These are phyloP conservation scores for Athene cunicularia DNA, from an alignment of 2,113 vertebrate genomes.

Conservation along the genomic window DNA sequence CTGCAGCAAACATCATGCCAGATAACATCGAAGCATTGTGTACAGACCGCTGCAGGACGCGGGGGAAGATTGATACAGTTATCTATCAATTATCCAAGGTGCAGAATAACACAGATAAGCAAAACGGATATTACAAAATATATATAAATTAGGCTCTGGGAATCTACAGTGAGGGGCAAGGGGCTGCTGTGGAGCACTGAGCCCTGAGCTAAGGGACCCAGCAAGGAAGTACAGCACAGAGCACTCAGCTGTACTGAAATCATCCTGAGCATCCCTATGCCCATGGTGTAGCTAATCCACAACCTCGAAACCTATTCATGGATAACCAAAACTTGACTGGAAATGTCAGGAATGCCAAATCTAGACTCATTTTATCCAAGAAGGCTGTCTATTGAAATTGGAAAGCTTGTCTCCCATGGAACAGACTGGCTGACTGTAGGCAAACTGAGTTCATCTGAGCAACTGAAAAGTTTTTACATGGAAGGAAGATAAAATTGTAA, in stretches of 20 bases:
- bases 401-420: not conserved
- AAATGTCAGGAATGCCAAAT: not conserved
- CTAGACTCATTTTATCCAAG: not conserved
- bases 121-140: not conserved
- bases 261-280: not conserved
- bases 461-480: fast-evolving
- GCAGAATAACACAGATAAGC: not conserved
- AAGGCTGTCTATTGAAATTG: not conserved
- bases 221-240: fast-evolving
- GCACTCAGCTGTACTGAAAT: not conserved
- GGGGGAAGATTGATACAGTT: not conserved
- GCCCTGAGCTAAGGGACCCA: not conserved
- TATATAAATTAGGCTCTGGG: not conserved
- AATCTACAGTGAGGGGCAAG: not conserved
- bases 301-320: not conserved
- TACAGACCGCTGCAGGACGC: not conserved
- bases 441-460: not conserved
- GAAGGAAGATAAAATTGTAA: not conserved
- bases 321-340: not conserved
- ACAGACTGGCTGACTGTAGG: not conserved
- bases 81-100: not conserved
- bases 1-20: fast-evolving
- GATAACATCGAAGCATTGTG: not conserved
- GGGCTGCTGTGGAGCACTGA: not conserved
- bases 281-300: fast-evolving